These are phyloP conservation scores for Meandrusa payeni DNA, from an alignment of 2,888 invertebrate genomes.

Conservation along the genomic window DNA sequence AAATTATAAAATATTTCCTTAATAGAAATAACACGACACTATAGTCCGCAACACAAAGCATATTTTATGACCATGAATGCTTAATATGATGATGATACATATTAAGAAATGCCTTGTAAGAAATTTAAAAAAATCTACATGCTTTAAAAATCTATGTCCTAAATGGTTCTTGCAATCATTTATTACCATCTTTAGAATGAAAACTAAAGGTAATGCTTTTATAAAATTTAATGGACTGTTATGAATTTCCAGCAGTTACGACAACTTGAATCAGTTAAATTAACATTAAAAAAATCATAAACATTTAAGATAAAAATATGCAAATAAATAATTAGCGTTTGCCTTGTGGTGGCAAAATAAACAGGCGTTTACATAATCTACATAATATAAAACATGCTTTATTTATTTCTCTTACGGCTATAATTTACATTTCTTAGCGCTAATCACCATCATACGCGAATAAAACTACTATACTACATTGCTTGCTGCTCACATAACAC, in stretches of 20 bases:
- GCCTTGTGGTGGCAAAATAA: slow-evolving; percentile 64
- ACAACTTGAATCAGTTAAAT: slow-evolving; percentile 59
- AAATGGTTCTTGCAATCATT: slow-evolving; percentile 9
- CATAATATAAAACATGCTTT: slow-evolving; percentile 79
- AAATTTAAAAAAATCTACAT: slow-evolving; percentile 29
- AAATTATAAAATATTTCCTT: slow-evolving; percentile 79
- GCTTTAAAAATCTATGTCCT: slow-evolving; percentile 23
- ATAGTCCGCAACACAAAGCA: slow-evolving; percentile 61
- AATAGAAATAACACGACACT: slow-evolving; percentile 69
- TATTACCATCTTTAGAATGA: slow-evolving; percentile 15
- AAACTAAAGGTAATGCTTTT: slow-evolving; percentile 12
- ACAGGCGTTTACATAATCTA: slow-evolving; percentile 71
- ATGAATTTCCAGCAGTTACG: slow-evolving; percentile 56
- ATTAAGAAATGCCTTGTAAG: slow-evolving; percentile 20
- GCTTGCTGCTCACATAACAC: slow-evolving; percentile 44
- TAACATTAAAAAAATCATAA: slow-evolving; percentile 72
- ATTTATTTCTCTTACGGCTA: slow-evolving; percentile 65
- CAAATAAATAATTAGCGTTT: slow-evolving; percentile 78
- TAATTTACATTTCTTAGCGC: slow-evolving; percentile 69
- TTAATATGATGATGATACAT: slow-evolving; percentile 41
- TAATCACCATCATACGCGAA: slow-evolving; percentile 62
- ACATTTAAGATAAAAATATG: slow-evolving; percentile 71
- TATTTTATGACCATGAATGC: slow-evolving; percentile 44
- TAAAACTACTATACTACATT: slow-evolving; percentile 60
- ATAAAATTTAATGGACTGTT: slow-evolving; percentile 30